phyloP scores from a whole-genome alignment of 1,140 invertebrate genomes.

The silkworm (Bombyx mori) region DNA sequence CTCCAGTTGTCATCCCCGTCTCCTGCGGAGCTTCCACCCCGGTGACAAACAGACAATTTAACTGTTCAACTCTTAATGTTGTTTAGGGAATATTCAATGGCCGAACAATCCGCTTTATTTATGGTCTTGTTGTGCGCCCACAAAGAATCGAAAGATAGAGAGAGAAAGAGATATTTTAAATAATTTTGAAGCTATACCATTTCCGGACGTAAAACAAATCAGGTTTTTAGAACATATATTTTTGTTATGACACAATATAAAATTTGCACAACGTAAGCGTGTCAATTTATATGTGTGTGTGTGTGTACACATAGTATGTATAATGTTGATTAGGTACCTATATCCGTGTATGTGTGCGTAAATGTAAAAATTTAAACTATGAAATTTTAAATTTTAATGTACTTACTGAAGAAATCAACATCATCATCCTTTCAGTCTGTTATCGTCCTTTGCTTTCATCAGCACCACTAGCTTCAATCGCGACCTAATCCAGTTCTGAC shows the following conservation, averaged over 20 bases:
- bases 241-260: background rate
- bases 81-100: constrained; percentile 58
- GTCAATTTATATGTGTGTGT: background rate
- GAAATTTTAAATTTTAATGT: too few species aligned
- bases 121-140: constrained; percentile 50
- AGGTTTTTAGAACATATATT: constrained; percentile 2
- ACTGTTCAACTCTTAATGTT: constrained; percentile 63
- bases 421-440: too few species aligned
- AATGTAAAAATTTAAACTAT: too few species aligned
- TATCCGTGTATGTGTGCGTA: too few species aligned
- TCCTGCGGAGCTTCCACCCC: constrained; percentile 36
- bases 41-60: constrained; percentile 65
- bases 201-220: constrained; percentile 40
- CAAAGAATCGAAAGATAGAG: constrained; percentile 20
- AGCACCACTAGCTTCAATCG: too few species aligned
- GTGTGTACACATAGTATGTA: background rate
- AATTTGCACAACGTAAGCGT: background rate
- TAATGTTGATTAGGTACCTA: too few species aligned
- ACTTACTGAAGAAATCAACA: too few species aligned
- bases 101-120: constrained; percentile 60
- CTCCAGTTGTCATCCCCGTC: constrained; percentile 22
- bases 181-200: constrained; percentile 51
- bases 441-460: too few species aligned
- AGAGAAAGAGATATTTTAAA: constrained; percentile 20
- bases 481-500: too few species aligned